These are phyloP conservation scores for Melitaea cinxia DNA, from an alignment of 1,140 invertebrate species.

Conservation along the genomic window DNA sequence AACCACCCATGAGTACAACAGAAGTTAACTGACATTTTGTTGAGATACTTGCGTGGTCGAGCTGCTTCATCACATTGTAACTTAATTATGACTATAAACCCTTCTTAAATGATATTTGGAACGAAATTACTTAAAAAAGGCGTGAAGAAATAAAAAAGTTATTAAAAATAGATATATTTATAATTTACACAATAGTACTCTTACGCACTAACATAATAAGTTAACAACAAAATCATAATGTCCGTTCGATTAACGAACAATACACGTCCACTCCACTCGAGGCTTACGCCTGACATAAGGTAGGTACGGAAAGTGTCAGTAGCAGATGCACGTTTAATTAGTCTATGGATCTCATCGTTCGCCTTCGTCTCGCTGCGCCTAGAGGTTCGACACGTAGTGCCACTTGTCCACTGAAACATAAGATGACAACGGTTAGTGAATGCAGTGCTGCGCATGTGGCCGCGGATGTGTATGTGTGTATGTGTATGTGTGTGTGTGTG, in stretches of 20 bases:
- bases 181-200: slow-evolving; percentile 15
- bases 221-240: slow-evolving; percentile 13
- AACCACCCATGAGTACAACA: too few relatives aligned
- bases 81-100: too few relatives aligned
- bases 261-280: not conserved
- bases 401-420: slow-evolving; percentile 64
- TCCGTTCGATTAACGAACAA: too few relatives aligned
- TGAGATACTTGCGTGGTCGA: too few relatives aligned
- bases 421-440: not conserved
- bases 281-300: not conserved
- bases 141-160: not conserved
- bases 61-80: too few relatives aligned
- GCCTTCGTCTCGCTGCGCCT: slow-evolving; percentile 9
- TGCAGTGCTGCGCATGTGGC: not conserved
- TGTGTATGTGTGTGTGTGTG: slow-evolving; percentile 6
- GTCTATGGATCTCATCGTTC: not conserved
- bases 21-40: too few relatives aligned
- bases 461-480: too few relatives aligned
- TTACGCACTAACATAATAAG: slow-evolving; percentile 11
- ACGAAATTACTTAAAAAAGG: too few relatives aligned
- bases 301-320: not conserved
- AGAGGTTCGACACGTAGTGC: slow-evolving; percentile 62
- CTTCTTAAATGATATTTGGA: too few relatives aligned
- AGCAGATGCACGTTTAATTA: not conserved
- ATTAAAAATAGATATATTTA: slow-evolving; percentile 1